Base-by-base conservation (phyloP, 2,888 invertebrate species). In the Emmelina monodactyla region DNA sequence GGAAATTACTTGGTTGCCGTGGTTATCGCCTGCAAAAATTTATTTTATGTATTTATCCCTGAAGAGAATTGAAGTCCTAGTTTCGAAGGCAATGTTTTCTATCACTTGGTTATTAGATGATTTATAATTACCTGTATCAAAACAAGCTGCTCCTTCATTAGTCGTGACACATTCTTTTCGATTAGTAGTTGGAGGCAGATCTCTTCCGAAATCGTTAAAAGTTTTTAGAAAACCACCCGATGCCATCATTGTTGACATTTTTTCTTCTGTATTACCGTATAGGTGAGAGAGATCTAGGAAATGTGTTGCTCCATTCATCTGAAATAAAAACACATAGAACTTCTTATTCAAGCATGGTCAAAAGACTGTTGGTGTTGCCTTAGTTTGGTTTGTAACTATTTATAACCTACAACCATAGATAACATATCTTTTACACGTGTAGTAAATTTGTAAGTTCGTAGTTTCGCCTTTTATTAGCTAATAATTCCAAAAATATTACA, bases 221-320 rank as follows among this genome's bases (percentile, higher is more conserved):
- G 84, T 82, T 34, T 80, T 82, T 44, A 92, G 58, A 16, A 82
- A 66, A 0, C 91, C 91, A 1, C 70, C 70, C 31, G 86, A 83
- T 16, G 78, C 82, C 32, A 89, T 68, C 11, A 92, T 54, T 2
- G 81, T 63, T 0, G 68, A 56, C 3, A 85, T 66, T 37, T 85
- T 83, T 33, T 84, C 82, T 1, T 70, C 54, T 22, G 83, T 83
- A 5, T 86, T 88, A 0, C 92, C 91, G 51, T 92, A 92, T 1
- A 91, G 76, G 3, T 85, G 83, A 0, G 92, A 92, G 0, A 86
- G 85, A 53, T 92, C 92, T 2, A 87, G 57, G 45, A 80, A 89
- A 45, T 90, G 89, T 0, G 89, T 86, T 1, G 88, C 86, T 44
- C 90, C 88, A 55, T 88, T 88, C 86, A 89, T 86, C 86, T 89